These are phyloP conservation scores for Hipposideros larvatus DNA, from an alignment of 2,797 vertebrate genomes.

Conservation along the genomic window DNA sequence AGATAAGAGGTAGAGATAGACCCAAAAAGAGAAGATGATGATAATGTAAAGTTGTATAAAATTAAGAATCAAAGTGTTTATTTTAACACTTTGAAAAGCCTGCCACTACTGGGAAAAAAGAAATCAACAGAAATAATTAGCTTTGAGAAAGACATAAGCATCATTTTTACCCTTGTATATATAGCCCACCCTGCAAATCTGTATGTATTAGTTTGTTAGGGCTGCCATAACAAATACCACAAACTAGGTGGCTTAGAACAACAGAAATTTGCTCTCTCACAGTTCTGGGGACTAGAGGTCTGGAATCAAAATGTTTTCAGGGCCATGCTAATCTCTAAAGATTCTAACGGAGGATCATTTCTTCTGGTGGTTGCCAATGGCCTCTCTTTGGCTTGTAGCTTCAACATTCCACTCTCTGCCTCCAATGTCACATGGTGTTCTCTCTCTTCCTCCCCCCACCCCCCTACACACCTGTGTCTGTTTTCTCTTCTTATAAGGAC, in stretches of 20 bases:
- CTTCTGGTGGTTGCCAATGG: background rate
- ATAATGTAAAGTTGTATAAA: background rate
- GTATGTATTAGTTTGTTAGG: background rate
- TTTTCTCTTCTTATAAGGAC: background rate
- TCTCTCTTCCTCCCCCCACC: too few species aligned
- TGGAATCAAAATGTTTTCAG: background rate
- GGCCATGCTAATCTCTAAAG: background rate
- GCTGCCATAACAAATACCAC: background rate
- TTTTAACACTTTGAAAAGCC: background rate
- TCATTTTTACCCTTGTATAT: background rate
- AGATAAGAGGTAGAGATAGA: constrained; percentile 62
- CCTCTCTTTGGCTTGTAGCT: background rate
- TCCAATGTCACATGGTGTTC: background rate
- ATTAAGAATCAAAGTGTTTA: constrained; percentile 28
- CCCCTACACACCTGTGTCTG: too few species aligned
- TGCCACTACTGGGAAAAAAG: background rate
- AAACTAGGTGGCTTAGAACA: background rate
- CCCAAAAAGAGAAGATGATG: background rate
- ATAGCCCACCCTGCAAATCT: background rate
- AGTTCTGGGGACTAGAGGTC: background rate
- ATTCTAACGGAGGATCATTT: background rate
- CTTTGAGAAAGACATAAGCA: background rate
- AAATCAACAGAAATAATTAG: background rate
- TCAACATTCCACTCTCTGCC: background rate
- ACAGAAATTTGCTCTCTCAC: background rate